A percentile compares a stretch with the other conserved stretches of the same genome.
Evolutionary conservation across 1,140 invertebrate genomes (phyloP).

Genomic region (Eriocheir sinensis): DNA sequence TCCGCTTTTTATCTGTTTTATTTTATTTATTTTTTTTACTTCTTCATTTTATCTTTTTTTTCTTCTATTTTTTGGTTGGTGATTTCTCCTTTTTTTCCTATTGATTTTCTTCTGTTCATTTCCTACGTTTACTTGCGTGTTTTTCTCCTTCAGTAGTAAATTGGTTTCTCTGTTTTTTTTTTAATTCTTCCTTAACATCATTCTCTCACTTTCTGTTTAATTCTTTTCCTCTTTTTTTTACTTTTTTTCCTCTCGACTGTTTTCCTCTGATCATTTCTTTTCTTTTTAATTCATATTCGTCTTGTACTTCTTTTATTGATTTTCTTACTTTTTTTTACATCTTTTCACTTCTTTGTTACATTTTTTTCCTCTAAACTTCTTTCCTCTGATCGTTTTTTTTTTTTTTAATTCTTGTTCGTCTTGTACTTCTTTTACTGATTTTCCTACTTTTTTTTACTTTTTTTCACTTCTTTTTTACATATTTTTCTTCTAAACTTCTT

Average conservation of each 20-base stretch:
- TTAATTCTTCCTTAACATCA: neutral
- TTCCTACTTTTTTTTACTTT: neutral
- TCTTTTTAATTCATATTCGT: neutral
- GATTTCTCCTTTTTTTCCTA: slow-evolving; percentile 8
- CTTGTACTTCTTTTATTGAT: neutral
- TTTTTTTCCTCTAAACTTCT: neutral
- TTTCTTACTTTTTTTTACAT: neutral
- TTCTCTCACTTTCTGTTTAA: no score
- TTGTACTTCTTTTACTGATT: neutral
- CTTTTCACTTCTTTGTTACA: neutral
- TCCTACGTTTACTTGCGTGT: neutral
- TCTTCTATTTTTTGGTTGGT: no score
- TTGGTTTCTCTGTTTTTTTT: neutral
- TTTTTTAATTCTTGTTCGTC: no score
- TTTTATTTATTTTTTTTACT: no score
- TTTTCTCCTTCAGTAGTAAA: neutral
- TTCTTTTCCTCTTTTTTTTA: neutral
- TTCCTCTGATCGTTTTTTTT: no score
- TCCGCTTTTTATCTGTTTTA: no score
- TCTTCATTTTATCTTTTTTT: neutral
- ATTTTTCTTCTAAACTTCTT: no score
- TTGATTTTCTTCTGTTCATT: neutral
- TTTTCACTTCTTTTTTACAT: slow-evolving; percentile 26
- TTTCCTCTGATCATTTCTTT: neutral
- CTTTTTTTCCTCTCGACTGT: neutral